Percentiles rank a stretch among this genome's conserved stretches.
Conservation (phyloP, 2,888 invertebrate genomes). For the Pemphredon lugubris region DNA sequence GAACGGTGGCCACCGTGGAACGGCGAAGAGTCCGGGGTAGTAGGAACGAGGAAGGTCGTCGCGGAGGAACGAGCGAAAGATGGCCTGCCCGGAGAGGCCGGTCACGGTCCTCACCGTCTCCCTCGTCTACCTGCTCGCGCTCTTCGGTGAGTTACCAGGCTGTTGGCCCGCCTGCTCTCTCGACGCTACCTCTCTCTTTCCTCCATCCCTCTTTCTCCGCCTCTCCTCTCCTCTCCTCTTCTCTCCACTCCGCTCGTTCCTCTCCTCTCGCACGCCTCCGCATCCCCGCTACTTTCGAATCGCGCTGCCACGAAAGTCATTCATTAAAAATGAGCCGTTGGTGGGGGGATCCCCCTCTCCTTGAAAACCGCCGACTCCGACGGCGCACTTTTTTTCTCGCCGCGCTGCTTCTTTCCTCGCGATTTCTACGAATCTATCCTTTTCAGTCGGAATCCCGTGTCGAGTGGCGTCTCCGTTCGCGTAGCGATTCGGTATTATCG, state of each 20-base stretch:
- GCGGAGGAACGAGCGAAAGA: slow-evolving; percentile 60
- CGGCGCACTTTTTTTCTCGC: too few species aligned
- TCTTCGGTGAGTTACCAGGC: slow-evolving; percentile 75
- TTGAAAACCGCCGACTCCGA: too few species aligned
- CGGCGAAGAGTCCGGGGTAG: slow-evolving; percentile 51
- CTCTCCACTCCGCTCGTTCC: background rate
- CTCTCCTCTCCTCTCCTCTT: slow-evolving; percentile 17
- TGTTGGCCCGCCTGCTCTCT: slow-evolving; percentile 39
- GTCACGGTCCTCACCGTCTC: slow-evolving; percentile 67
- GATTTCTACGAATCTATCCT: too few species aligned
- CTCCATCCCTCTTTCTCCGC: background rate
- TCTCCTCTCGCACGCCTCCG: background rate
- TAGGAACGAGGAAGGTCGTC: slow-evolving; percentile 60
- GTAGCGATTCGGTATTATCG: too few species aligned
- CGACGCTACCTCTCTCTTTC: background rate
- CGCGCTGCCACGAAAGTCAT: slow-evolving; percentile 11
- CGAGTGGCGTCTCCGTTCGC: too few species aligned
- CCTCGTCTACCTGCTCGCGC: slow-evolving; percentile 73
- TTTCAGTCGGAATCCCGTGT: too few species aligned
- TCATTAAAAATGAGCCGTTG: slow-evolving; percentile 22
- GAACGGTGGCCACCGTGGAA: slow-evolving; percentile 49
- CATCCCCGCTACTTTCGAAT: slow-evolving; percentile 23
- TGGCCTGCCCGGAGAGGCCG: slow-evolving; percentile 67
- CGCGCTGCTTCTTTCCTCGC: too few species aligned
- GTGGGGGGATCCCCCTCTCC: too few species aligned